These are phyloP conservation scores for Patella pellucida DNA, from an alignment of 2,888 invertebrate species.

Conservation along the genomic window DNA sequence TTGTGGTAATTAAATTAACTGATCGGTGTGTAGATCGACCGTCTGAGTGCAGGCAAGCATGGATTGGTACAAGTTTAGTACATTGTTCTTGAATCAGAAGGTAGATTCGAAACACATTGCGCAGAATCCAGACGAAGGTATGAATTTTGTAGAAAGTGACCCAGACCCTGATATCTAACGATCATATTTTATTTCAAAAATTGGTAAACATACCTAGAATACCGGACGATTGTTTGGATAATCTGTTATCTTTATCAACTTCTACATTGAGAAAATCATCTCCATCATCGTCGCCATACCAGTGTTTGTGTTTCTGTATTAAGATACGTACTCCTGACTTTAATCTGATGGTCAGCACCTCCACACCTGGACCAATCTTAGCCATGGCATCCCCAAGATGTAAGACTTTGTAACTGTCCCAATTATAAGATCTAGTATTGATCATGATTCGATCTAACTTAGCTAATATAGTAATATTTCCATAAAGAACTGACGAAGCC, in stretches of 20 bases:
- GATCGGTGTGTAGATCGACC: no score
- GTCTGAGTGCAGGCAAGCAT: no score
- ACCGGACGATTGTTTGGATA: conserved; percentile 25
- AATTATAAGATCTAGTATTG: conserved; percentile 14
- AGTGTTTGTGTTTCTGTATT: conserved; percentile 24
- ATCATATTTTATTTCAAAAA: conserved; percentile 81
- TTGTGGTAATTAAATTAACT: no score
- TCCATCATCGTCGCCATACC: conserved; percentile 7
- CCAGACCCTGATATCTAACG: conserved; percentile 98
- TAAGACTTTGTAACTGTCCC: conserved; percentile 13
- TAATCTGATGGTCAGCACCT: conserved; percentile 18
- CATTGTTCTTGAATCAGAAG: conserved; percentile 85
- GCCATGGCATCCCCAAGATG: conserved; percentile 14
- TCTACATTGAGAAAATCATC: conserved; percentile 30
- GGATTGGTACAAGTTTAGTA: no score
- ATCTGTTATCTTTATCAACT: conserved; percentile 25
- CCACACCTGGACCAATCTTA: conserved; percentile 13
- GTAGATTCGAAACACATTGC: conserved; percentile 89
- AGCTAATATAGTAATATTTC: conserved; percentile 14
- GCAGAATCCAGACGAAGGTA: conserved; percentile 78
- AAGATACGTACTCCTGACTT: conserved; percentile 23
- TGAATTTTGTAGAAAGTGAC: conserved; percentile 82
- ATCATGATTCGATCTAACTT: conserved; percentile 17
- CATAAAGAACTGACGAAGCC: conserved; percentile 15
- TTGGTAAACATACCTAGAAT: conserved; percentile 25